These are phyloP conservation scores for Diplogasteroides magnus DNA, from an alignment of 1,140 invertebrate species.

Conservation along the genomic window DNA sequence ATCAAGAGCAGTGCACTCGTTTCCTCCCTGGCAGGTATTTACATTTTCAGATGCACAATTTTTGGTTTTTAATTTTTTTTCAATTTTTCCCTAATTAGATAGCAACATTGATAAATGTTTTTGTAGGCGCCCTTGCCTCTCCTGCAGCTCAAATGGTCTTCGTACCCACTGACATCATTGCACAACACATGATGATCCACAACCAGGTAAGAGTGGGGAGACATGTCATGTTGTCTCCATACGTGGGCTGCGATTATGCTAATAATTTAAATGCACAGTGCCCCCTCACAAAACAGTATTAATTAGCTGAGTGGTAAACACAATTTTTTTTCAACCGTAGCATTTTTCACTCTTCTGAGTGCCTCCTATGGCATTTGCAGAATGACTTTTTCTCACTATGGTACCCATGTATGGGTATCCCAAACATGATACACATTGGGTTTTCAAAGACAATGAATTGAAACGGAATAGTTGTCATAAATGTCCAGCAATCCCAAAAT, in stretches of 20 bases:
- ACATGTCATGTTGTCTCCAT: slow-evolving; percentile 16
- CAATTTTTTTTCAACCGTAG: not conserved
- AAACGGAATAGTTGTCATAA: too few species aligned
- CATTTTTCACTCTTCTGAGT: not conserved
- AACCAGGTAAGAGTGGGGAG: slow-evolving; percentile 17
- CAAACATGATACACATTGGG: too few species aligned
- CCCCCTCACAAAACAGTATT: too few species aligned
- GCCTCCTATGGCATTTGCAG: too few species aligned
- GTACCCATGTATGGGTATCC: not conserved
- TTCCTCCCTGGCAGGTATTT: slow-evolving; percentile 43
- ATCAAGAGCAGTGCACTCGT: slow-evolving; percentile 43
- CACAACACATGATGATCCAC: slow-evolving; percentile 87
- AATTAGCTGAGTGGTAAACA: not conserved
- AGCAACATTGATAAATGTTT: slow-evolving; percentile 65
- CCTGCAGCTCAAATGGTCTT: slow-evolving; percentile 88
- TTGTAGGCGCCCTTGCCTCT: slow-evolving; percentile 80
- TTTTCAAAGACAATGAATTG: too few species aligned
- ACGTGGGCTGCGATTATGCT: not conserved
- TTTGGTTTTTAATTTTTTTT: slow-evolving; percentile 1
- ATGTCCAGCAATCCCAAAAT: too few species aligned
- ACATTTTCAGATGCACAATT: not conserved
- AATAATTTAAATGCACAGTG: not conserved
- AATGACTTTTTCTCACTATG: too few species aligned
- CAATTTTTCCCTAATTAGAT: not conserved
- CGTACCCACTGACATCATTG: slow-evolving; percentile 90